Conservation (phyloP, 1,140 invertebrate species). For the Microplitis demolitor region DNA sequence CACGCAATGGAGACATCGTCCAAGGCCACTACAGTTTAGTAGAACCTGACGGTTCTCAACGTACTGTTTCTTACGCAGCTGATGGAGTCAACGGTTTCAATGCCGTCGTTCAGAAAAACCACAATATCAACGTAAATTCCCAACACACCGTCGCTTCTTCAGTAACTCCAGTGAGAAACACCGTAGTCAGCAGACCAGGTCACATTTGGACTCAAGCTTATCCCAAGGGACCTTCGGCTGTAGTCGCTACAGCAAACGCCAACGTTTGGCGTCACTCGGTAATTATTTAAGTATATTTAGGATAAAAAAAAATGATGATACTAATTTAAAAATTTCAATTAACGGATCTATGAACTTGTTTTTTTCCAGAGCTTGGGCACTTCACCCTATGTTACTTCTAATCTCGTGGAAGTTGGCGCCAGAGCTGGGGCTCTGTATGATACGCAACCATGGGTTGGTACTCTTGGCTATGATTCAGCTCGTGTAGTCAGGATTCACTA, state of each 20-base stretch:
- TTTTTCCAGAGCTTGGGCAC: constrained; percentile 20
- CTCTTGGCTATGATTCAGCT: constrained; percentile 32
- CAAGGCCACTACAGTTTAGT: constrained; percentile 60
- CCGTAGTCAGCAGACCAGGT: neutral
- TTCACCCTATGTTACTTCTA: constrained; percentile 21
- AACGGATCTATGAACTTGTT: constrained; percentile 1
- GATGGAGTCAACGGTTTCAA: constrained; percentile 62
- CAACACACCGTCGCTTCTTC: constrained; percentile 30
- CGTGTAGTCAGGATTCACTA: constrained; percentile 37
- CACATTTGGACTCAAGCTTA: neutral
- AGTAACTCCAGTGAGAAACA: neutral
- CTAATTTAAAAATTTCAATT: neutral
- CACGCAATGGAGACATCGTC: constrained; percentile 59
- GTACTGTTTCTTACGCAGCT: constrained; percentile 58
- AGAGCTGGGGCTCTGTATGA: constrained; percentile 22
- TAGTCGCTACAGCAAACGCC: constrained; percentile 13
- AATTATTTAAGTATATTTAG: neutral
- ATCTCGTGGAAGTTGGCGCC: constrained; percentile 8
- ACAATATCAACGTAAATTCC: constrained; percentile 39
- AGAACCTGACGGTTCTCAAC: constrained; percentile 59
- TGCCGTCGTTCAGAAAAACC: constrained; percentile 58
- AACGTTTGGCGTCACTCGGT: constrained; percentile 27
- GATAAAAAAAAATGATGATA: too few relatives aligned
- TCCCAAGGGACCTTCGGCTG: constrained; percentile 9
- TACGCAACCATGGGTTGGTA: constrained; percentile 29